Conservation (phyloP, 1,140 invertebrate genomes). For the Oryzaephilus surinamensis region DNA sequence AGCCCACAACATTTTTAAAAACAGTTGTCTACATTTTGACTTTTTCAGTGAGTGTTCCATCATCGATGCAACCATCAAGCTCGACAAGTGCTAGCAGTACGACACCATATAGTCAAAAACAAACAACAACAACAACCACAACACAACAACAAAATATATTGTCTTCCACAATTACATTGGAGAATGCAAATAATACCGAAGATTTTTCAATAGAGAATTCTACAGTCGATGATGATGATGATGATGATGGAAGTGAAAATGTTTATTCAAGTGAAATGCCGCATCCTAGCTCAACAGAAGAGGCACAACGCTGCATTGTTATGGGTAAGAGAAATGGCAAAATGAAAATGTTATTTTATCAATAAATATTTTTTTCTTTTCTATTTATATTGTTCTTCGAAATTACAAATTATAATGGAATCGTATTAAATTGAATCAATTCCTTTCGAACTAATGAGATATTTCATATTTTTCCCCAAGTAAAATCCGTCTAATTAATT, state of each 20-base stretch:
- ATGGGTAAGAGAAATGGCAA: conserved; percentile 18
- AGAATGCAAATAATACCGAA: neutral
- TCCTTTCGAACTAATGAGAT: no score
- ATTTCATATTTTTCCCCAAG: neutral
- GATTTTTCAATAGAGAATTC: conserved; percentile 1
- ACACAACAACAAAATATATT: neutral
- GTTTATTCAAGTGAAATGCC: neutral
- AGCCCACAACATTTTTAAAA: conserved; percentile 1
- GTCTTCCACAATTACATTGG: neutral
- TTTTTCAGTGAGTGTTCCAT: conserved; percentile 7
- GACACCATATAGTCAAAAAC: neutral
- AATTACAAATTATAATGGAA: neutral
- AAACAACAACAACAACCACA: neutral
- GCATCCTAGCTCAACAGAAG: conserved; percentile 6
- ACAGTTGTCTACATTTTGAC: neutral
- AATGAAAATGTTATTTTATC: neutral
- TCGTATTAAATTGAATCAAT: no score
- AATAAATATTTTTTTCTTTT: neutral
- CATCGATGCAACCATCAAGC: conserved; percentile 6
- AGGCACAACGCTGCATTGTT: conserved; percentile 17
- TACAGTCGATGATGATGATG: neutral
- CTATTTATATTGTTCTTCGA: neutral
- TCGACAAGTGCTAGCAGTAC: neutral
- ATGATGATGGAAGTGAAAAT: neutral
- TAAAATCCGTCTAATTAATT: neutral